Evolutionary conservation across 2,797 vertebrate species (phyloP), one percentile per base, ranked within the genome.

Genomic region (Taenioides sp.): DNA sequence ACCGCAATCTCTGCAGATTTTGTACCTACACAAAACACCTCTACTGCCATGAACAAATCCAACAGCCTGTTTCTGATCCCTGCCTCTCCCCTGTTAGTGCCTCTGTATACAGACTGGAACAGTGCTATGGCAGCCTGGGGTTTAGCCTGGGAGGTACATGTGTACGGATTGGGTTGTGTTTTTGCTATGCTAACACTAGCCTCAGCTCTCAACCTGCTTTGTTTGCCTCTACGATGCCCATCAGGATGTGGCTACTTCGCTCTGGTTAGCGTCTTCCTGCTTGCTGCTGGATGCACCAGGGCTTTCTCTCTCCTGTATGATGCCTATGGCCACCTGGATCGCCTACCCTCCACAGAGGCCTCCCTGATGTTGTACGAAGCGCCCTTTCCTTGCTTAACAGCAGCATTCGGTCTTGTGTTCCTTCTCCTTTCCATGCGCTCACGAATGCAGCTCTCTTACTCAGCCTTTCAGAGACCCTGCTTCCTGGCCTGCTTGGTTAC

Each of bases 101-200:
- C 92, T 0, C 84, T 97, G 72, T 92, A 94, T 77, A 89, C 95
- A 0, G 93, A 95, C 80, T 97, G 97, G 97, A 93, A 94, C 81
- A 93, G 93, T n/a, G 96, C 97, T 75, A 90, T 94, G 88, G 94
- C 94, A 1, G 88, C 90, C 2, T 98, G 96, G 97, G 97, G 97
- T 20, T 71, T 92, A 72, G 96, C 96, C 9, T 98, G 97, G 97
- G 95, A 96, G 59, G 96, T 92, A 0, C 95, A 97, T 1, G 89
- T 97, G 9, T 97, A 97, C 0, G 96, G 97, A 5, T 86, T 94
- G 1, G 96, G 95, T 2, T 86, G 93, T 0, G 76, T 95, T 62
- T 97, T 97, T 52, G 93, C 93, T 0, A 82, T 95, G 55, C 89
- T 96, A 60, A 93, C 94, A 0, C 43, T 96, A 49, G 90, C 95